Percentiles rank a stretch among this genome's conserved stretches.
Conservation (phyloP, 1,140 invertebrate species). For the Gonioctena quinquepunctata region DNA sequence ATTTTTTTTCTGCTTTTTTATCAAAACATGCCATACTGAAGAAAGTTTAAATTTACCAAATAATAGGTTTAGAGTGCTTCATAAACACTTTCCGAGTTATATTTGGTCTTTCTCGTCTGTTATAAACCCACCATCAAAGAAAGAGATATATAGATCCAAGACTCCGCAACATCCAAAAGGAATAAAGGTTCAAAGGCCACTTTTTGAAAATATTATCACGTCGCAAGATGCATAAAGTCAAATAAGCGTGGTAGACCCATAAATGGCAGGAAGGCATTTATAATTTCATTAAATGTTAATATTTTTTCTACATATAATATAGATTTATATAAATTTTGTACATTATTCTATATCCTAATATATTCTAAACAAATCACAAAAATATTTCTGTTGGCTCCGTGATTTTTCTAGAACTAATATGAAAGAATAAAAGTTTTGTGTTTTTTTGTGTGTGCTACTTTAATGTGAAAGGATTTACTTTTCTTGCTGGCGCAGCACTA, state of each 20-base stretch:
- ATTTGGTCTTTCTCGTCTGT: not conserved
- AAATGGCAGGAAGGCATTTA: slow-evolving; percentile 56
- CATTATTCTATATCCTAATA: slow-evolving; percentile 53
- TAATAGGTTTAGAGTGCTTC: not conserved
- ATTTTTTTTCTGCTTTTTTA: too few relatives aligned
- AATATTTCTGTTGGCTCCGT: slow-evolving; percentile 53
- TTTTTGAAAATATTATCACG: slow-evolving; percentile 48
- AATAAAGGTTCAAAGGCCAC: slow-evolving; percentile 48
- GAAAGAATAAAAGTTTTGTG: slow-evolving; percentile 35
- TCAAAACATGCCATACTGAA: not conserved
- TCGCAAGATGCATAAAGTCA: slow-evolving; percentile 45
- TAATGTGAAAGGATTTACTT: slow-evolving; percentile 19
- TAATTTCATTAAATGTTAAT: slow-evolving; percentile 51
- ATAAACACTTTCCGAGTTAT: not conserved
- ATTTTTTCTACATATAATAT: slow-evolving; percentile 53
- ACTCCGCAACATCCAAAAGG: slow-evolving; percentile 30
- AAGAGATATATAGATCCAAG: slow-evolving; percentile 25
- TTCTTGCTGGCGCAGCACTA: slow-evolving; percentile 27
- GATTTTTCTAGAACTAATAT: slow-evolving; percentile 35
- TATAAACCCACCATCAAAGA: not conserved
- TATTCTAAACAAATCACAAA: slow-evolving; percentile 56
- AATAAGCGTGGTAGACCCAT: slow-evolving; percentile 51
- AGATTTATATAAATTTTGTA: slow-evolving; percentile 57
- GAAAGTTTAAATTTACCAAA: not conserved
- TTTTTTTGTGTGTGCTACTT: slow-evolving; percentile 34